Percentiles rank a stretch among this genome's conserved stretches.
Evolutionary conservation across 2,888 invertebrate species (phyloP).

Genomic region (Oegoconia quadripuncta): DNA sequence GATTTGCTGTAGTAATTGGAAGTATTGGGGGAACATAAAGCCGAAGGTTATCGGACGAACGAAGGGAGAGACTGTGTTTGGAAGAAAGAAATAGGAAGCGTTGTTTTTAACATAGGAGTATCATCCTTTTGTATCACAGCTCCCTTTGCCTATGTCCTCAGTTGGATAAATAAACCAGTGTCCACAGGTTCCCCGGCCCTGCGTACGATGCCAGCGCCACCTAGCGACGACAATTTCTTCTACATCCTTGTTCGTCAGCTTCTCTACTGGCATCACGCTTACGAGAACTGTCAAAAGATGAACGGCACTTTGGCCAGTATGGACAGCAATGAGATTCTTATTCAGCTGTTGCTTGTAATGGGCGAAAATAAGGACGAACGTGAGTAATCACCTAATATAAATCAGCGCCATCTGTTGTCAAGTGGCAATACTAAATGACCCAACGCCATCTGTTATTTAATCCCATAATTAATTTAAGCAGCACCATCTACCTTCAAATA

Average conservation of each 20-base stretch:
- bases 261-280: constrained; percentile 63
- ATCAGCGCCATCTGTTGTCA: constrained; percentile 6
- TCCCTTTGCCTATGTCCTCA: no score
- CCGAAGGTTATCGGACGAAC: no score
- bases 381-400: constrained; percentile 31
- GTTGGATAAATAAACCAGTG: no score
- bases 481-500: no score
- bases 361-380: constrained; percentile 65
- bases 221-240: constrained; percentile 59
- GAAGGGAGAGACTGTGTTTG: no score
- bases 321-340: constrained; percentile 49
- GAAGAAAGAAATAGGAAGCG: no score
- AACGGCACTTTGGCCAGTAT: constrained; percentile 57
- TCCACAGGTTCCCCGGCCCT: constrained; percentile 31
- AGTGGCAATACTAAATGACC: not conserved
- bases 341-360: constrained; percentile 59
- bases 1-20: no score
- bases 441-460: constrained; percentile 5
- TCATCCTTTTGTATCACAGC: no score
- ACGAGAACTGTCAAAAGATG: constrained; percentile 58
- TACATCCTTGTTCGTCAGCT: constrained; percentile 54
- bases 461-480: no score
- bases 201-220: constrained; percentile 30
- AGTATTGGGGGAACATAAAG: no score
- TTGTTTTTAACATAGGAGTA: no score